Evolutionary conservation across 2,113 vertebrate genomes (phyloP).

Genomic region (Epinephelus lanceolatus): DNA sequence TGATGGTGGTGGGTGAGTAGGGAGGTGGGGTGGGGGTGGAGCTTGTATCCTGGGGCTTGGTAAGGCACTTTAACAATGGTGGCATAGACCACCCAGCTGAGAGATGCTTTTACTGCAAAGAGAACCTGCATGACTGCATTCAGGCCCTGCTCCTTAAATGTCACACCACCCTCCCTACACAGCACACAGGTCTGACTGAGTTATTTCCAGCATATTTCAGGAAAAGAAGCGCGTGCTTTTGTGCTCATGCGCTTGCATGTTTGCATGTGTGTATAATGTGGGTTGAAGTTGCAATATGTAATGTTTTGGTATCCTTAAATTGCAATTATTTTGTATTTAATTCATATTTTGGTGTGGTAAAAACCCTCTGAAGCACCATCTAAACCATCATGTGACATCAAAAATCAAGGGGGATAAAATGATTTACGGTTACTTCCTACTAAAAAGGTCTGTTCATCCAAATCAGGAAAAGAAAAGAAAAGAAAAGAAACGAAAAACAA

Average conservation of each 20-base stretch:
- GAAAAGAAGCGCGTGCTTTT: not conserved
- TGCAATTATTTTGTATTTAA: not conserved
- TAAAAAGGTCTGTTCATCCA: not conserved
- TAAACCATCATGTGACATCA: not conserved
- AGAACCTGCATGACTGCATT: constrained; percentile 61
- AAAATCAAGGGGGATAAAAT: not conserved
- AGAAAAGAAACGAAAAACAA: not conserved
- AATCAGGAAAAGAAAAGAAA: not conserved
- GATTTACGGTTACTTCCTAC: not conserved
- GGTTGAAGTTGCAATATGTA: not conserved
- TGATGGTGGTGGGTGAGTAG: not conserved
- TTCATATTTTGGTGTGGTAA: not conserved
- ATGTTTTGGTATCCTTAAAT: not conserved
- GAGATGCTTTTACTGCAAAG: constrained; percentile 71
- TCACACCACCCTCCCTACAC: constrained; percentile 47
- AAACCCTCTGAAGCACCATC: not conserved
- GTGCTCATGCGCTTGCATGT: not conserved
- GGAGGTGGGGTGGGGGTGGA: constrained; percentile 1
- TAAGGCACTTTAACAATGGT: constrained; percentile 71
- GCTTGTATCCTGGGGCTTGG: constrained; percentile 61
- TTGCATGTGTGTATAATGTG: not conserved
- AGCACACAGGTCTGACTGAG: constrained; percentile 9
- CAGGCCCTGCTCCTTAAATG: constrained; percentile 55
- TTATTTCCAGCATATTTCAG: constrained; percentile 10
- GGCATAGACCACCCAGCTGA: constrained; percentile 59